phyloP scores from a whole-genome alignment of 2,113 vertebrate species.

The Machaerirhynchus nigripectus region DNA sequence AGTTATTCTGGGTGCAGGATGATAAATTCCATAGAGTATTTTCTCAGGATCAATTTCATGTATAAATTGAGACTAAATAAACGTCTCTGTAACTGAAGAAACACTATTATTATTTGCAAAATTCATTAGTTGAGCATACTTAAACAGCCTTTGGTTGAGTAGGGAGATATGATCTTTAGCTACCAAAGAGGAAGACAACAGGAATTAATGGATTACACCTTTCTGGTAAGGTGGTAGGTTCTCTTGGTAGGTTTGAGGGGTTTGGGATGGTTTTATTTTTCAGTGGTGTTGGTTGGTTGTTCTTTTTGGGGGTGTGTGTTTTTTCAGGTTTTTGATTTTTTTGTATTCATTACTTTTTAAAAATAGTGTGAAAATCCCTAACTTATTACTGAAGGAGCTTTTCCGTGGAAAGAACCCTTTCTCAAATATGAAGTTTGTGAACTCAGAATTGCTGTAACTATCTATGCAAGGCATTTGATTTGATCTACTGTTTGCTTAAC shows the following conservation, averaged over 20 bases:
- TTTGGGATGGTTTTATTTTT: background rate
- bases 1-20: background rate
- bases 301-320: background rate
- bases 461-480: background rate
- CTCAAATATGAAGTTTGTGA: background rate
- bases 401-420: background rate
- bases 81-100: background rate
- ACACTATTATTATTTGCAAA: background rate
- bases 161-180: background rate
- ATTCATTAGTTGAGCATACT: background rate
- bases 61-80: background rate
- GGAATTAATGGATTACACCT: background rate
- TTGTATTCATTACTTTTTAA: background rate
- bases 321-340: background rate
- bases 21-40: background rate
- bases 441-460: background rate
- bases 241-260: background rate
- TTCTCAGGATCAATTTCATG: background rate
- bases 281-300: accelerated
- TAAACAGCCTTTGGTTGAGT: background rate
- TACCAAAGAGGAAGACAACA: background rate
- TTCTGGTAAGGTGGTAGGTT: background rate
- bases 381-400: background rate
- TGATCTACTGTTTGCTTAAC: background rate
- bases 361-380: background rate